Percentiles rank a stretch among this genome's conserved stretches.
Conservation (phyloP, 2,797 vertebrate species). For the Crocodylus rhombifer region DNA sequence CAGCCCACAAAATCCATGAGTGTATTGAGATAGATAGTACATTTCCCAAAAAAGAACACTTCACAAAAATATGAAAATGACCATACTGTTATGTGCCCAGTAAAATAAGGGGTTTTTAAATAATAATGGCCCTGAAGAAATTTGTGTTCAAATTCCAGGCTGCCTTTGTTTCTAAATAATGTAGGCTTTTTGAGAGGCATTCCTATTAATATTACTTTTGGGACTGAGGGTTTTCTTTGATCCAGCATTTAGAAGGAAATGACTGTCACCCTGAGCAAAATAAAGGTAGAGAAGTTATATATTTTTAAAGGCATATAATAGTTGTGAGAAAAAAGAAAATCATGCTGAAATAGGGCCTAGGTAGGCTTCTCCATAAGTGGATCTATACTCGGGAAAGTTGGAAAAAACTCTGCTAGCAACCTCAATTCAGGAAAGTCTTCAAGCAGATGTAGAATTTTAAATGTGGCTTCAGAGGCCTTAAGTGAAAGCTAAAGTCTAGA, state of each 20-base stretch:
- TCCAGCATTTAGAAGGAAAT: background rate
- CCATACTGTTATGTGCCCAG: background rate
- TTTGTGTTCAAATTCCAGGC: background rate
- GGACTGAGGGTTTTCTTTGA: background rate
- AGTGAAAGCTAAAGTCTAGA: background rate
- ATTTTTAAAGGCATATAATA: background rate
- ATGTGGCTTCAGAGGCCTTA: background rate
- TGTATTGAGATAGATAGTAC: background rate
- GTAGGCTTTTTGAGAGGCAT: background rate
- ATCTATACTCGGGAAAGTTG: background rate
- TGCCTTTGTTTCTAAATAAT: background rate
- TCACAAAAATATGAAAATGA: background rate
- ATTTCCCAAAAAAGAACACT: background rate
- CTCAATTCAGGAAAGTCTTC: background rate
- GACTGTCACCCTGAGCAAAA: background rate
- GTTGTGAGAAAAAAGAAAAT: background rate
- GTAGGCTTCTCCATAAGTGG: background rate
- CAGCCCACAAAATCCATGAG: background rate
- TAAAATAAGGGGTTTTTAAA: background rate
- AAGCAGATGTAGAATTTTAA: background rate
- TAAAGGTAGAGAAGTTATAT: accelerated
- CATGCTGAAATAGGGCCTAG: accelerated
- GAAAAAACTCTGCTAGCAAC: background rate
- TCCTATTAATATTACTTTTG: background rate
- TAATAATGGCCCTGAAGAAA: background rate